phyloP scores from a whole-genome alignment of 1,140 invertebrate species.

The Ditylenchus dipsaci region DNA sequence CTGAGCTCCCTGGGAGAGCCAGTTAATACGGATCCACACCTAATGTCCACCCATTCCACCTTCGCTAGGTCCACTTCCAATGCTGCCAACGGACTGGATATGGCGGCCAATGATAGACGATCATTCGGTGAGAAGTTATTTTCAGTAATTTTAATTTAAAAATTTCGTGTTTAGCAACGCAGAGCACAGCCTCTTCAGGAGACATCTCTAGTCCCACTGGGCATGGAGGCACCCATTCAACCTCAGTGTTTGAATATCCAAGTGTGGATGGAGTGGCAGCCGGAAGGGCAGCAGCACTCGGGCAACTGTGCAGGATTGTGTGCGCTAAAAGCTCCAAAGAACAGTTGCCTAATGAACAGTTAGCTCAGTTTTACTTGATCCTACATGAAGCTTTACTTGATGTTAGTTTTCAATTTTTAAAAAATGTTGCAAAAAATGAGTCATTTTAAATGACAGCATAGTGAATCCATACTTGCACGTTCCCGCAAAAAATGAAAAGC shows the following conservation, averaged over 20 bases:
- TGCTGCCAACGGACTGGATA: neutral
- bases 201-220: conserved; percentile 21
- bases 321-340: conserved; percentile 93
- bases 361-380: conserved; percentile 87
- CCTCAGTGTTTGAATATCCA: conserved; percentile 28
- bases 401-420: conserved; percentile 63
- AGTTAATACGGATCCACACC: conserved; percentile 25
- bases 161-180: conserved; percentile 8
- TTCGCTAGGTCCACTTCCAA: neutral
- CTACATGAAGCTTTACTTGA: conserved; percentile 78
- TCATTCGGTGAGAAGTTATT: conserved; percentile 23
- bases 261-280: conserved; percentile 58
- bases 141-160: neutral
- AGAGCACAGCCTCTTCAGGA: conserved; percentile 26
- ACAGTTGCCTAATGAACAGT: conserved; percentile 84
- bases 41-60: conserved; percentile 8
- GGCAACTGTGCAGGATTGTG: conserved; percentile 86
- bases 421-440: too few species aligned
- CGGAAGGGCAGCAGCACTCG: conserved; percentile 88
- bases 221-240: neutral
- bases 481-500: too few species aligned
- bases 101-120: conserved; percentile 20
- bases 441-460: conserved; percentile 7
- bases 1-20: conserved; percentile 13
- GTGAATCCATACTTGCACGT: too few species aligned